Evolutionary conservation across 2,113 vertebrate genomes (phyloP).

Genomic region (Sander lucioperca): DNA sequence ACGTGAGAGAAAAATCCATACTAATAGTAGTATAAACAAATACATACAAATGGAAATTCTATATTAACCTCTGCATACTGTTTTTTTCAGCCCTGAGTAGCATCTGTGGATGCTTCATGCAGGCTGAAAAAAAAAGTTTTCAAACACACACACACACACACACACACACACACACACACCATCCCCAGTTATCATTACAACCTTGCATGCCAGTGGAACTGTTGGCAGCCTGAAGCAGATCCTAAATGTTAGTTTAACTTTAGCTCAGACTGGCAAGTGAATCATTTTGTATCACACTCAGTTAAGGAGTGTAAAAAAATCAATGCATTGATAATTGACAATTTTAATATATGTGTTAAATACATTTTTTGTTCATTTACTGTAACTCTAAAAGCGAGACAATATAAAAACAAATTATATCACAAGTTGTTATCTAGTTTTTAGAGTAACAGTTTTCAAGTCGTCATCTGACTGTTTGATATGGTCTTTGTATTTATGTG

Average conservation of each 20-base stretch:
- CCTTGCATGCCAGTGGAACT: conserved; percentile 27
- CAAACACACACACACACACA: no score
- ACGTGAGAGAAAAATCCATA: no score
- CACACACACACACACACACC: no score
- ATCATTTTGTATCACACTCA: conserved; percentile 8
- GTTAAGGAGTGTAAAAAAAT: background rate
- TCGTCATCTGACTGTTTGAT: background rate
- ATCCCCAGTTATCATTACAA: conserved; percentile 17
- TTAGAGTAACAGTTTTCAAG: background rate
- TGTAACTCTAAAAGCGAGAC: background rate
- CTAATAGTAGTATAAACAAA: no score
- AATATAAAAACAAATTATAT: background rate
- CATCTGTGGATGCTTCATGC: no score
- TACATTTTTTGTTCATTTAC: background rate
- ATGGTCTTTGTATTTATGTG: background rate
- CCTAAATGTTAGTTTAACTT: conserved; percentile 10
- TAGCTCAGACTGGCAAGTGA: conserved; percentile 11
- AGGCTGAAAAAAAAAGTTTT: no score
- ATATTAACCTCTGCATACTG: background rate
- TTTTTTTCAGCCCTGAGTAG: no score
- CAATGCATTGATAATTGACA: background rate
- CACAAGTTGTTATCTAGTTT: background rate
- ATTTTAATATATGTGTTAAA: background rate
- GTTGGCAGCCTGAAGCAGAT: conserved; percentile 36
- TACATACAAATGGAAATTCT: background rate